Evolutionary conservation across 2,113 vertebrate genomes (phyloP).

Genomic region (Corythoichthys intestinalis): DNA sequence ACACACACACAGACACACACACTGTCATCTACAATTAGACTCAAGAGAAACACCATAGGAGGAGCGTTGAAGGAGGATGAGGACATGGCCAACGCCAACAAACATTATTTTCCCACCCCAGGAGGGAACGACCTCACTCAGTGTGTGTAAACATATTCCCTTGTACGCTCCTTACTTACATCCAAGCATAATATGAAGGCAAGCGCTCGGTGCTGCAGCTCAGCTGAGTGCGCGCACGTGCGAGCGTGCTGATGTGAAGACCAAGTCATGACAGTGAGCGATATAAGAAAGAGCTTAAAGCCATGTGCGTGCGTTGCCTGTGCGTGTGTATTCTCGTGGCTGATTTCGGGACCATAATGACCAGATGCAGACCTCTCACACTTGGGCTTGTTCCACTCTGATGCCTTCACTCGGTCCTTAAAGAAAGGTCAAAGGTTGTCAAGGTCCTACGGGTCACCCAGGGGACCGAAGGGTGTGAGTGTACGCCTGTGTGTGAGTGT

Average conservation of each 20-base stretch:
- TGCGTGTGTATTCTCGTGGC: constrained; percentile 33
- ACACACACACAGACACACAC: constrained; percentile 48
- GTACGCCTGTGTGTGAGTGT: constrained; percentile 13
- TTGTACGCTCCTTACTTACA: constrained; percentile 4
- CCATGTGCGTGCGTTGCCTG: constrained; percentile 3
- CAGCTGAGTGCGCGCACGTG: constrained; percentile 22
- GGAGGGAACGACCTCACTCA: constrained; percentile 23
- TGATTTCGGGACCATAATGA: constrained; percentile 40
- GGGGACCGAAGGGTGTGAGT: constrained; percentile 34
- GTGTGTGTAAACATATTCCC: constrained; percentile 15
- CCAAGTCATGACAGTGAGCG: constrained; percentile 16
- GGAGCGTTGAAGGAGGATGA: constrained; percentile 49
- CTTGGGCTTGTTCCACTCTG: constrained; percentile 50
- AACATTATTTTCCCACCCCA: constrained; percentile 43
- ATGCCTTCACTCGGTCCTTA: constrained; percentile 46
- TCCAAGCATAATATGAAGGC: constrained; percentile 3
- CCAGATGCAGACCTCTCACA: constrained; percentile 62
- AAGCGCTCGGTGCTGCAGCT: constrained; percentile 10
- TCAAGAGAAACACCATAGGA: constrained; percentile 64
- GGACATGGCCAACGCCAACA: constrained; percentile 30
- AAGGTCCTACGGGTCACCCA: constrained; percentile 55
- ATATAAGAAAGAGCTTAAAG: constrained; percentile 3
- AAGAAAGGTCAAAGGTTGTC: constrained; percentile 58
- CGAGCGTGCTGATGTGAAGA: constrained; percentile 13
- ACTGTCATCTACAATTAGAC: constrained; percentile 68